These are phyloP conservation scores for Lasioglossum calceatum DNA, from an alignment of 2,888 invertebrate species.

Conservation along the genomic window DNA sequence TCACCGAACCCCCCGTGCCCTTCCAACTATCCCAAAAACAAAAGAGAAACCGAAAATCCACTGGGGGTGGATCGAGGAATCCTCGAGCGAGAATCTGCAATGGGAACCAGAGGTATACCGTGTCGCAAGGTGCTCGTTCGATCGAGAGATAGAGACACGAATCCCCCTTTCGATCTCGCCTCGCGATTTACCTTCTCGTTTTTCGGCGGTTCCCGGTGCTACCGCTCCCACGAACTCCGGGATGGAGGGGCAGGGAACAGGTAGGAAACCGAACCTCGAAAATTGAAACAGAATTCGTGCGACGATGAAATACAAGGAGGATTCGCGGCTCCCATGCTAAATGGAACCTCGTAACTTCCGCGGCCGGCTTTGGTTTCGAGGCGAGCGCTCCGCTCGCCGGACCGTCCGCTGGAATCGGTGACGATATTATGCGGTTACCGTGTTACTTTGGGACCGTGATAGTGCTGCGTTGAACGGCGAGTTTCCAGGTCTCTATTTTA, in stretches of 20 bases:
- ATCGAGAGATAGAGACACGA: slow-evolving; percentile 16
- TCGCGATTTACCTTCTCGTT: slow-evolving; percentile 36
- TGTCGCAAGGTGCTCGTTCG: slow-evolving; percentile 10
- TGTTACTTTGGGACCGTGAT: neutral
- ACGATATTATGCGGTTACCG: slow-evolving; percentile 9
- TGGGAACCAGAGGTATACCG: neutral
- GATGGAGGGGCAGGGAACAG: neutral
- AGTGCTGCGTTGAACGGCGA: neutral
- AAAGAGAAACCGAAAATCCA: slow-evolving; percentile 15
- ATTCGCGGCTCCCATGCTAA: slow-evolving; percentile 56
- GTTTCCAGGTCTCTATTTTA: neutral
- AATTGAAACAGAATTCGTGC: slow-evolving; percentile 69
- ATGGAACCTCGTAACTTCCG: slow-evolving; percentile 71
- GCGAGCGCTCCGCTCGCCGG: slow-evolving; percentile 54
- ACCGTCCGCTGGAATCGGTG: slow-evolving; percentile 30
- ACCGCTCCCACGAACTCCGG: neutral
- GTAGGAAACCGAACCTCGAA: slow-evolving; percentile 51
- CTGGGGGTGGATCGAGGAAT: neutral
- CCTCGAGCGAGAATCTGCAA: slow-evolving; percentile 15
- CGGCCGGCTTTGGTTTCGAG: slow-evolving; percentile 30
- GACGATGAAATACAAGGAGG: slow-evolving; percentile 64
- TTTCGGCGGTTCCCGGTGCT: slow-evolving; percentile 1
- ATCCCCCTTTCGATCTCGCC: slow-evolving; percentile 35
- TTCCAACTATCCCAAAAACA: neutral
- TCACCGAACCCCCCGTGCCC: slow-evolving; percentile 30